These are phyloP conservation scores for Erpornis zantholeuca DNA, from an alignment of 2,113 vertebrate species.

Conservation along the genomic window DNA sequence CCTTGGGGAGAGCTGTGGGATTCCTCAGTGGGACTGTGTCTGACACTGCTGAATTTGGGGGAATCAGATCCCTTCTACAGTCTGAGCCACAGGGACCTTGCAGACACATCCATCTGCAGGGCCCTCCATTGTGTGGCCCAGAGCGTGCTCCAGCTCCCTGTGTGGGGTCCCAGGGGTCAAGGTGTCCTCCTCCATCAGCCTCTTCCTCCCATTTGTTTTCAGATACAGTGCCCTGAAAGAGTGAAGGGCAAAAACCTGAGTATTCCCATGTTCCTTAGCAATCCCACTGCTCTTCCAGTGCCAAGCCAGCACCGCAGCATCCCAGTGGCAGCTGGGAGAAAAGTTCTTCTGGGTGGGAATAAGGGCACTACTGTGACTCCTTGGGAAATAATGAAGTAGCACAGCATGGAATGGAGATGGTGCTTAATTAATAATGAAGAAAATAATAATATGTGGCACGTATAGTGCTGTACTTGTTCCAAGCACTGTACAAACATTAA, in stretches of 20 bases:
- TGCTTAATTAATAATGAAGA: slow-evolving; percentile 30
- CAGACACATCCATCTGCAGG: background rate
- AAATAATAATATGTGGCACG: slow-evolving; percentile 49
- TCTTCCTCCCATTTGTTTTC: background rate
- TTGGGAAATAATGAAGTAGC: slow-evolving; percentile 21
- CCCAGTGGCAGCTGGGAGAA: background rate
- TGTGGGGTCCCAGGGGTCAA: accelerated
- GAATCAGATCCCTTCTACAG: background rate
- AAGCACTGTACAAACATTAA: slow-evolving; percentile 67
- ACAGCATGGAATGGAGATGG: slow-evolving; percentile 18
- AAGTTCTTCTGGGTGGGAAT: background rate
- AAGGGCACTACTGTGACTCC: background rate
- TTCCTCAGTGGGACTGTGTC: accelerated
- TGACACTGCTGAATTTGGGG: background rate
- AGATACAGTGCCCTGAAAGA: background rate
- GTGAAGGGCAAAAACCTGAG: background rate
- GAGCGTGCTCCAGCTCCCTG: background rate
- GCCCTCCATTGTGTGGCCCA: background rate
- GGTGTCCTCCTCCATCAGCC: background rate
- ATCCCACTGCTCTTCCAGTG: background rate
- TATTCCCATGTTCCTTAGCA: background rate
- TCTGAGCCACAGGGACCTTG: background rate
- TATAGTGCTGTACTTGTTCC: slow-evolving; percentile 54
- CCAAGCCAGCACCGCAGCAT: background rate
- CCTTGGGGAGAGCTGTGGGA: background rate